Evolutionary conservation across 2,113 vertebrate species (phyloP).

Genomic region (Pagrus major): DNA sequence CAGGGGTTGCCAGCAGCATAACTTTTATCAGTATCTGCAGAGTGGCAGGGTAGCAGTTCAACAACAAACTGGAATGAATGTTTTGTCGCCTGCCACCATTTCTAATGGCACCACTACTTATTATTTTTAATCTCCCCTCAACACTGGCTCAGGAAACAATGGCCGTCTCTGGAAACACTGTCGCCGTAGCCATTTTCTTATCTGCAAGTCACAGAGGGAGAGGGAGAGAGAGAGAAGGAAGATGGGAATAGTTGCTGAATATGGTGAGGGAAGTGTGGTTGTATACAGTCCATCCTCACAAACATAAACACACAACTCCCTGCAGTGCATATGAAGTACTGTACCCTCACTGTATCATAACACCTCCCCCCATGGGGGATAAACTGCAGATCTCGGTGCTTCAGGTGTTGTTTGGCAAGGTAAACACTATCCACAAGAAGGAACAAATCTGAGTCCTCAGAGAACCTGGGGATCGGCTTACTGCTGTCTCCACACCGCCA

Average conservation of each 20-base stretch:
- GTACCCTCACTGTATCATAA: constrained; percentile 33
- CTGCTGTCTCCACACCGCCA: constrained; percentile 34
- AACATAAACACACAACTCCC: constrained; percentile 11
- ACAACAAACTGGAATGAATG: constrained; percentile 50
- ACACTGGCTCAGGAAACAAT: constrained; percentile 70
- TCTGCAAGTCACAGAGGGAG: constrained; percentile 67
- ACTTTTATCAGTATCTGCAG: constrained; percentile 67
- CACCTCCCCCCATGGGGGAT: constrained; percentile 14
- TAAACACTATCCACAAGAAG: constrained; percentile 60
- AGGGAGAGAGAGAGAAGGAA: constrained; percentile 18
- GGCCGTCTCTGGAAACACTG: constrained; percentile 49
- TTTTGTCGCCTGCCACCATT: constrained; percentile 57
- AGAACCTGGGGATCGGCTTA: constrained; percentile 32
- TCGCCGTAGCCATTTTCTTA: constrained; percentile 72
- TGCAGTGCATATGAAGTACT: constrained; percentile 33
- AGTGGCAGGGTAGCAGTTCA: constrained; percentile 52
- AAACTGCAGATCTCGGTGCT: constrained; percentile 42
- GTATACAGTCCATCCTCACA: constrained; percentile 21
- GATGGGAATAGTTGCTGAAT: constrained; percentile 55
- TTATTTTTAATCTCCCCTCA: constrained; percentile 76
- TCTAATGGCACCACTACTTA: constrained; percentile 65
- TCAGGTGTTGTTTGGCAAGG: constrained; percentile 57
- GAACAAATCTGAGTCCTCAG: constrained; percentile 45
- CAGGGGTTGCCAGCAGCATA: constrained; percentile 34
- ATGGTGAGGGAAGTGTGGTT: constrained; percentile 46